A percentile compares a stretch with the other conserved stretches of the same genome.
Conservation (phyloP, 2,113 vertebrate species). For the Salvator merianae region DNA sequence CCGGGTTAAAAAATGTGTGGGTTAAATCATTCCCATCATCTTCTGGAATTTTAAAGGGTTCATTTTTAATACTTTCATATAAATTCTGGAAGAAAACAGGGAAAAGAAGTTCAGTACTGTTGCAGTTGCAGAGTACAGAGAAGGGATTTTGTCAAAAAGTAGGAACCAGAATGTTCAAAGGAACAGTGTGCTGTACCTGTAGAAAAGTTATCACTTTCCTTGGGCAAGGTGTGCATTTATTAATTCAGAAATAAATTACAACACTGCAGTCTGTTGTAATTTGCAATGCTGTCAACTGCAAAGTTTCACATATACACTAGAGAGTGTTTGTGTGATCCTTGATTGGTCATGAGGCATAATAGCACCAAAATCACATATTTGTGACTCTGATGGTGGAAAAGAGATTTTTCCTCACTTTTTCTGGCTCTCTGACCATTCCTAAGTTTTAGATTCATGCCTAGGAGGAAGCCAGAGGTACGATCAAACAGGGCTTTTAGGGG, state of each 20-base stretch:
- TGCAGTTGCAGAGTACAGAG: background rate
- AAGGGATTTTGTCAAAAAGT: conserved; percentile 11
- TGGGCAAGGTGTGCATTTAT: background rate
- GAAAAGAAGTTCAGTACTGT: conserved; percentile 30
- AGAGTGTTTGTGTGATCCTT: no score
- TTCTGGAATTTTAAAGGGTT: conserved; percentile 98
- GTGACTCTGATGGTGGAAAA: no score
- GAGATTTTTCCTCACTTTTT: no score
- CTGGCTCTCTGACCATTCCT: no score
- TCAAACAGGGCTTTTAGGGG: no score
- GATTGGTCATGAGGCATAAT: no score
- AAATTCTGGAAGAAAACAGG: conserved; percentile 83
- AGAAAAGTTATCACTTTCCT: background rate
- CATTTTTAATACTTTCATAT: conserved; percentile 99
- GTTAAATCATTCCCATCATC: conserved; percentile 98
- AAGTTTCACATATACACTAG: no score
- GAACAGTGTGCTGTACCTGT: background rate
- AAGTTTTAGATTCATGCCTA: no score
- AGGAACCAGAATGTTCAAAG: background rate
- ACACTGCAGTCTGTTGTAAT: no score
- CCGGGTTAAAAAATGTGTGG: conserved; percentile 98
- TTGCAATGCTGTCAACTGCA: no score
- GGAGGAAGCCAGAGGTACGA: no score
- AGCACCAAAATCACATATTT: no score
- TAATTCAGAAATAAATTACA: background rate